Evolutionary conservation across 2,797 vertebrate species (phyloP), one percentile per base, ranked within the genome.

Genomic region (Orestias chungarensis): DNA sequence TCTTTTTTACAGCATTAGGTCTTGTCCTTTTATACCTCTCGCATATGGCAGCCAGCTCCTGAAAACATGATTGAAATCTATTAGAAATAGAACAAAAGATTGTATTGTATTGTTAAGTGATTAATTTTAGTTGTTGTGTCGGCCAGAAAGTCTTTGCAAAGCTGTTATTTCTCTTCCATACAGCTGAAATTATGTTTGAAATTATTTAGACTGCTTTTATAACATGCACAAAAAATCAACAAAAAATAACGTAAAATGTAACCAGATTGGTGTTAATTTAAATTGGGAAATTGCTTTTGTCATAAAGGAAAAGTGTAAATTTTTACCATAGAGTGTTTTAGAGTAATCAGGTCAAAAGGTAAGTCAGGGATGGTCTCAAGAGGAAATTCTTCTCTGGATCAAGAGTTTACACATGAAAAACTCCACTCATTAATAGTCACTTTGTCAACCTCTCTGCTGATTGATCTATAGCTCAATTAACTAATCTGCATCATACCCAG

Each of bases 391-490:
- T 71, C 75, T 65, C 52, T 82, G 86, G 71, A 8, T 81, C 68
- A 71, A 57, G 44, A 57, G 76, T 76, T 76, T 80, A 65, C 70
- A 66, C 86, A 81, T 68, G 87, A 68, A 15, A 70, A 72, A 75
- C 66, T 71, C 61, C 64, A 70, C 85, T 86, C 84, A 89, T 85
- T 86, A 90, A 87, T 86, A 91, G 84, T 86, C 87, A 87, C 82
- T 79, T 82, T 88, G 82, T 87, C 83, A 83, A 27, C 79, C 84
- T 83, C 69, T 66, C 72, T 50, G 61, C 33, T 64, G 23, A 31
- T 66, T 71, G 17, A 42, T 70, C 67, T 66, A 72, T 71, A 66
- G 78, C 38, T 38, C 9, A 38, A 38, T 38, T 38, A 38, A 38
- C 4, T 38, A 9, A 38, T 4, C 9, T 75, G 47, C 31, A 52